Evolutionary conservation across 1,140 invertebrate genomes (phyloP), one percentile per base, ranked within the genome.

Genomic region (Eriosoma lanigerum): DNA sequence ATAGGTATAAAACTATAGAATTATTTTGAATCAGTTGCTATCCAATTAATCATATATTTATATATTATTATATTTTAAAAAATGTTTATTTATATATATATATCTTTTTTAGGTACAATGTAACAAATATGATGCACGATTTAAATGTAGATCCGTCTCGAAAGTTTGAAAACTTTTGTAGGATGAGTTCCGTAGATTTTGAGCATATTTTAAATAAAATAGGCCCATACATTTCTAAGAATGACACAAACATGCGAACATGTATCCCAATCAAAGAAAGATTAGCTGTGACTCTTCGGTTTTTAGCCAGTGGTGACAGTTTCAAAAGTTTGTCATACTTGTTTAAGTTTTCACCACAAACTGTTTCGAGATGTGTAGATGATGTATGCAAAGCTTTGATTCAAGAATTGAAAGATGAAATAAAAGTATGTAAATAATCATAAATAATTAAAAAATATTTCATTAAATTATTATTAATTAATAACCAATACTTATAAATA

Each of bases 161-260:
- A 38, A 66, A 66, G n/a, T 44, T 66, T 66, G 32, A 66, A 66
- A 66, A 38, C 38, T 73, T 73, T 73, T 73, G 68, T n/a, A 44
- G 68, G 17, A 73, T 73, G 46, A 21, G 2, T 48, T 13, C 48
- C 8, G 15, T 13, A 24, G 52, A 73, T 29, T 75, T 52, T 54
- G 72, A 75, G 6, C 50, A 8, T 17, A 19, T 26, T 4, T 19
- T 75, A 29, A 56, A 24, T 54, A 56, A 75, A 54, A 56, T 75
- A 24, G 72, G 48, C 9, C 50, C 72, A 29, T 15, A 26, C 6
- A 75, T 75, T n/a, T n/a, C 26, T 26, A 75, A 52, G 13, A 75
- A 24, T 10, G 24, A 75, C n/a, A 75, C 29, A n/a, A 29, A 54
- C 19, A 54, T 75, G 50, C 8, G 72, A 75, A n/a, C 21, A 52